Evolutionary conservation across 1,140 invertebrate genomes (phyloP), one percentile per base, ranked within the genome.

Genomic region (Archegozetes longisetosus): DNA sequence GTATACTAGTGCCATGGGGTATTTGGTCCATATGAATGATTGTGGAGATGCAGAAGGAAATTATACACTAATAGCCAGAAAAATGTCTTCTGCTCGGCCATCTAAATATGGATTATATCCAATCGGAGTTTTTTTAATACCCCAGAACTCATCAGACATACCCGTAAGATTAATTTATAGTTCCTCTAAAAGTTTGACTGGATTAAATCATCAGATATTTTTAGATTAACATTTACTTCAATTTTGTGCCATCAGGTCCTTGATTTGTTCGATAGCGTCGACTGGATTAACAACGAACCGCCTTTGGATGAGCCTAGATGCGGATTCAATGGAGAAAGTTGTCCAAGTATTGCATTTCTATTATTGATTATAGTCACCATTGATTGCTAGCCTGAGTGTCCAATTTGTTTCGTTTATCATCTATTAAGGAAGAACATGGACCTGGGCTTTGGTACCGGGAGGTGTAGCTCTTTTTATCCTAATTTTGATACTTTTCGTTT

Each of bases 21-120:
- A 90, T 71, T 82, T 84, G 72, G 84, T 90, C 2, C 84, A 88
- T 65, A 92, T 97, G 78, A 90, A 97, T 69, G 82, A 87, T 64
- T 88, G 89, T 67, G 91, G 89, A 0, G 91, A 97, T 68, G 89
- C 93, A 0, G 86, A 90, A 68, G 93, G 92, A 17, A 96, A 96
- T 78, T 97, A 95, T 73, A 94, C 90, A 0, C 74, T 96, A 55
- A 79, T 97, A 63, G 82, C 84, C 1, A 69, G 79, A 64, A 80
- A 77, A 68, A 70, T 68, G 48, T 52, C 50, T 23, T 9, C 4
- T 9, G 47, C 20, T 14, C 20, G 32, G 24, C 12, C 23, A 14
- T 20, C 12, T 28, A 46, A 55, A 27, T n/a, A 6, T 6, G 87
- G 87, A 1, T 76, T 92, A 20, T 84, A 84, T 70, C 84, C 84